Conservation (phyloP, 2,113 vertebrate genomes). For the Oophaga pumilio region DNA sequence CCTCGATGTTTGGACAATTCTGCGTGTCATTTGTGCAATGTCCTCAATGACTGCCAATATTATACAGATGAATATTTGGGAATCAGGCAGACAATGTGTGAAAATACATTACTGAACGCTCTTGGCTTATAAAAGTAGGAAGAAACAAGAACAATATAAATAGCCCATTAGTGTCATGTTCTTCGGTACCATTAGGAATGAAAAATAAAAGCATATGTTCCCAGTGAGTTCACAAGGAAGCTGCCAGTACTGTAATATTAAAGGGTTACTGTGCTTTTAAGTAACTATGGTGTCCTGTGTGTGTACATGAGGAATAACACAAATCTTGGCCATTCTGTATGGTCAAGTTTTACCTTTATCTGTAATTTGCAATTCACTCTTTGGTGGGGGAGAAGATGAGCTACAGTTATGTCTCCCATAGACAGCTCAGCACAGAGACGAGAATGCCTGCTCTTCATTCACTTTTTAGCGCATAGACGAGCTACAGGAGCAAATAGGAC, state of each 20-base stretch:
- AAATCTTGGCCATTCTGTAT: too few species aligned
- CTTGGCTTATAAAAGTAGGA: constrained; percentile 8
- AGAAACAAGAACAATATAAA: constrained; percentile 1
- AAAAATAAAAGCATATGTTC: constrained; percentile 37
- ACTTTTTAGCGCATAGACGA: too few species aligned
- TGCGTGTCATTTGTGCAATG: not conserved
- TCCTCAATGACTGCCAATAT: not conserved
- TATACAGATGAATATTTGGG: not conserved
- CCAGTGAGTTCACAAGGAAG: not conserved
- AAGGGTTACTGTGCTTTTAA: too few species aligned
- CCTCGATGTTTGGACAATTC: not conserved
- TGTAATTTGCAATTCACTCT: too few species aligned
- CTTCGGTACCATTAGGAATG: constrained; percentile 8
- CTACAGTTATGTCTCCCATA: too few species aligned
- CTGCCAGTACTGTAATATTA: constrained; percentile 18
- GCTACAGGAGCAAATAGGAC: too few species aligned
- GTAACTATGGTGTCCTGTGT: too few species aligned
- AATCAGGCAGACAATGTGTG: constrained; percentile 1
- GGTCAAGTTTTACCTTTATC: too few species aligned
- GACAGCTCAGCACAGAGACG: too few species aligned
- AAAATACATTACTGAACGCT: not conserved
- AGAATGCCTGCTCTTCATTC: too few species aligned
- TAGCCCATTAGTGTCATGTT: not conserved
- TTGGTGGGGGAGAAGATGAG: too few species aligned
- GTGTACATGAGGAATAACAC: too few species aligned